These are phyloP conservation scores for Erpetoichthys calabaricus DNA, from an alignment of 2,797 vertebrate genomes.

Conservation along the genomic window DNA sequence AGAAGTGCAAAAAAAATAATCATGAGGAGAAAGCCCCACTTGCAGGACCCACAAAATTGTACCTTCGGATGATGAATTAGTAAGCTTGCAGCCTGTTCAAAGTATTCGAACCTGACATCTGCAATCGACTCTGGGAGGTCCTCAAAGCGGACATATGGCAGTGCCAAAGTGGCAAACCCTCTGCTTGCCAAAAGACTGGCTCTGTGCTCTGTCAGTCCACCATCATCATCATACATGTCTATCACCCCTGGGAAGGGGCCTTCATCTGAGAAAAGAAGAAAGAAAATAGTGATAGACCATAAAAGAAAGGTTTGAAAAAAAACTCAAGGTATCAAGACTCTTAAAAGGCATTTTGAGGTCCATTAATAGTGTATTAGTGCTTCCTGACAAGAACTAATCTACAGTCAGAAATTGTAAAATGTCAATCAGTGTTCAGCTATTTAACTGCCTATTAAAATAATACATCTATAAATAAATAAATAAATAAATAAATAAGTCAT, in stretches of 20 bases:
- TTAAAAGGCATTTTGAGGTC: too few relatives aligned
- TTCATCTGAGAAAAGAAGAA: constrained; percentile 28
- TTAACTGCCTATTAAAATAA: too few relatives aligned
- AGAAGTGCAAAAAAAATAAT: too few relatives aligned
- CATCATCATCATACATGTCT: constrained; percentile 42
- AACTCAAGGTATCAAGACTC: too few relatives aligned
- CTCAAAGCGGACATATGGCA: constrained; percentile 42
- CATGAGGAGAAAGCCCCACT: too few relatives aligned
- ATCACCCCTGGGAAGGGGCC: constrained; percentile 45
- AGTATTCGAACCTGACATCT: constrained; percentile 43
- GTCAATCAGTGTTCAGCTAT: too few relatives aligned
- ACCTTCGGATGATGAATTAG: constrained; percentile 39
- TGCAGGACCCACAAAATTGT: constrained; percentile 8
- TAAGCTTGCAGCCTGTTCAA: constrained; percentile 41
- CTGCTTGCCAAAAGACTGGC: constrained; percentile 35
- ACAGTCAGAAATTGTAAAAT: too few relatives aligned
- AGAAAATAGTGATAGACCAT: not conserved
- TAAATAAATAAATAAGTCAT: too few relatives aligned
- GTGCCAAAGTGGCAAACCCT: constrained; percentile 42
- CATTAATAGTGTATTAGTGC: too few relatives aligned
- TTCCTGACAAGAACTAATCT: too few relatives aligned
- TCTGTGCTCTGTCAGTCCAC: constrained; percentile 40
- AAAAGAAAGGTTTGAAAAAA: too few relatives aligned
- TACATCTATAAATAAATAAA: too few relatives aligned
- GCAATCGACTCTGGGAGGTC: constrained; percentile 37